Base-by-base conservation (phyloP, 2,888 invertebrate species). In the Drosophila austrosaltans region DNA sequence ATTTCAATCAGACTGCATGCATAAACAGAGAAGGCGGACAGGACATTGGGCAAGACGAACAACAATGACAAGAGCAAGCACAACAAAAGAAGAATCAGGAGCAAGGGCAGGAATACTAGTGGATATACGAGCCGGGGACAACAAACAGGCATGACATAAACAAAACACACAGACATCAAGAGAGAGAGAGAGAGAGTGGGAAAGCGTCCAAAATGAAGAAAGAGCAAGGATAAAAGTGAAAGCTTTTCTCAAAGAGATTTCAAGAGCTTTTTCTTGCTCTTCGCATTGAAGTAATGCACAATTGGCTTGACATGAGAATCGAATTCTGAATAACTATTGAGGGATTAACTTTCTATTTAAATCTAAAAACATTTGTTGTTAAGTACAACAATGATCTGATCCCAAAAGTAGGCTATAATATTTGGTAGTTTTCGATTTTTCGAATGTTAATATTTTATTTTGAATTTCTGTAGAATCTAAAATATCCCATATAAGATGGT, bases 111-210 rank as follows among this genome's bases (percentile, higher is more conserved):
- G 48, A 60, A 61, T 60, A 57, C 65, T 56, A 59, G 63, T 40
- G 60, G 56, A 48, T 54, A 39, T 57, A 39, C 56, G 63, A 76
- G 86, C 82, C 82, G 86, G 82, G 86, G 81, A 72, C 78, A 82
- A 85, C 85, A 85, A 82, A 85, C 79, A 82, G 79, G 65, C 79
- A 69, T 66, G 64, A 77, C 74, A 82, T 82, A 82, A 82, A 82
- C 82, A 82, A 82, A 80, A 68, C 69, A 67, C 66, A 59, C 30
- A 32, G 56, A 62, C 53, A 36, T 65, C 68, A n/a, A 68, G 58
- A 65, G 25, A 58, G 16, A 63, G 36, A 63, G 36, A 40, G 22
- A 58, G 25, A 36, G 25, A 36, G 25, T 54, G 53, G 57, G 40
- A 56, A 48, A 54, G 53, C 59, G 42, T 28, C 63, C 61, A 36